Evolutionary conservation across 2,888 invertebrate genomes (phyloP), one percentile per base, ranked within the genome.

Genomic region (Oscheius sp.): DNA sequence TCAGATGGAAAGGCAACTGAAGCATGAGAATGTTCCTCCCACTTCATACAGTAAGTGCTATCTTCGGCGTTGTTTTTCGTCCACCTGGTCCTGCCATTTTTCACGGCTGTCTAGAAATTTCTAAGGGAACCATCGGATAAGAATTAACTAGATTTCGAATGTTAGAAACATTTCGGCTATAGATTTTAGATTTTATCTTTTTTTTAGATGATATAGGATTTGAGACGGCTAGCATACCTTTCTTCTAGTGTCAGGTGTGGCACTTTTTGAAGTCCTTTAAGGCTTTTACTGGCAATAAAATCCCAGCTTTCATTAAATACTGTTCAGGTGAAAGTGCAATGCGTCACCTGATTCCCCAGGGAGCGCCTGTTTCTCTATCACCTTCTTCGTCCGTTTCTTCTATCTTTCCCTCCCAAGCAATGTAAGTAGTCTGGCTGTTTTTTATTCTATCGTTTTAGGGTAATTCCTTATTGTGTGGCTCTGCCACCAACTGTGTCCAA

Each of bases 1-100:
- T 71, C 83, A 84, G 67, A 82, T 85, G 44, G 85, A 85, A 62
- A 72, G 85, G 6, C 65, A 65, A n/a, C 45, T 65, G 14, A 65
- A 65, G 33, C 59, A 59, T 26, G 59, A 59, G 3, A 44, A 59
- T 26, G 59, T 41, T 9, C 59, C 14, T 14, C 44, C 41, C 2
- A 20, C 32, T 22, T 17, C 41, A 24, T 59, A 28, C 59, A 59
- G 59, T 59, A 44, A 59, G 59, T 44, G 20, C 36, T 50, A 50
- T 50, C 50, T 50, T n/a, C 41, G 41, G 20, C n/a, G 24, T 24
- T 47, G 12, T 17, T 33, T 33, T 20, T 26, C 50, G 14, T 30
- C 17, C 54, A 54, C 54, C 54, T 54, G 54, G 32, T 17, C n/a
- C 54, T 33, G 33, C 36, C 54, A 2, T 54, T 54, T 54, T 54